A percentile compares a stretch with the other conserved stretches of the same genome.
phyloP scores from a whole-genome alignment of 2,888 invertebrate genomes.

The Pyrrhia umbra region DNA sequence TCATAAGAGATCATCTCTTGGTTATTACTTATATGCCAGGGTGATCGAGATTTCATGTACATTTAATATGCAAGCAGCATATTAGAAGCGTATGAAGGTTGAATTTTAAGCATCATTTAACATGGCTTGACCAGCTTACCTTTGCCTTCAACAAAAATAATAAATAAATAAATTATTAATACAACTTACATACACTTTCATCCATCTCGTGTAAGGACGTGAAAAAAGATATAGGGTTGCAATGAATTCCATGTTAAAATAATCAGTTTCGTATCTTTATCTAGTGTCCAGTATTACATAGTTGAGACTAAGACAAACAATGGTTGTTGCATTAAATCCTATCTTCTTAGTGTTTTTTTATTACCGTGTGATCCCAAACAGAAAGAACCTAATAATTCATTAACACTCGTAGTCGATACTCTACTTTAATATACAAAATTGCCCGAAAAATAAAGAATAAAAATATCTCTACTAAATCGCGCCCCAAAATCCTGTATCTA shows the following conservation, averaged over 20 bases:
- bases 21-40: slow-evolving; percentile 29
- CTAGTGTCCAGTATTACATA: too few species aligned
- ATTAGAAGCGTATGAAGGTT: slow-evolving; percentile 21
- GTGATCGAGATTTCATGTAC: slow-evolving; percentile 44
- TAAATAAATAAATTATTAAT: too few species aligned
- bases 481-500: slow-evolving; percentile 24
- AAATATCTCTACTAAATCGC: slow-evolving; percentile 21
- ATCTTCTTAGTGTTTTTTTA: not conserved
- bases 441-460: slow-evolving; percentile 9
- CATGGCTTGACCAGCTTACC: not conserved
- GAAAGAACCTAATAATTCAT: not conserved
- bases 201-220: too few species aligned
- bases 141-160: not conserved
- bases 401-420: not conserved
- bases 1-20: slow-evolving; percentile 37
- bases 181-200: too few species aligned
- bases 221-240: too few species aligned
- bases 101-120: slow-evolving; percentile 21
- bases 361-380: not conserved
- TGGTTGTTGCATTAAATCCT: not conserved
- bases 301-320: too few species aligned
- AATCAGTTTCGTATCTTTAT: too few species aligned
- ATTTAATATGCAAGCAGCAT: slow-evolving; percentile 41
- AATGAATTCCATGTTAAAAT: too few species aligned
- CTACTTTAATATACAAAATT: not conserved